phyloP scores from a whole-genome alignment of 2,888 invertebrate genomes.

The Tuberolachnus salignus region DNA sequence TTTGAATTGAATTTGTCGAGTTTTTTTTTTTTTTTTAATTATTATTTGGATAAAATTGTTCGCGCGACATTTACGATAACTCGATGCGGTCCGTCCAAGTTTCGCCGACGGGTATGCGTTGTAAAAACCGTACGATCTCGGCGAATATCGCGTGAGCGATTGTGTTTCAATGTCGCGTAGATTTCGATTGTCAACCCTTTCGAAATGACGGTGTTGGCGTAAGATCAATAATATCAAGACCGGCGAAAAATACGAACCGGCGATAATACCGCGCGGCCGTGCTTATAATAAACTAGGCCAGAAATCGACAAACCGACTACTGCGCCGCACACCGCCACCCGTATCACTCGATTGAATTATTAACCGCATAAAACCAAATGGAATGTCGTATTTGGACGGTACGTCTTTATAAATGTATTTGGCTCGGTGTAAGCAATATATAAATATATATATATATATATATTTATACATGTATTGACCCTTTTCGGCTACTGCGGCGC shows the following conservation, averaged over 20 bases:
- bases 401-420: background rate
- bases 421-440: background rate
- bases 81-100: too few species aligned
- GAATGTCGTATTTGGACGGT: background rate
- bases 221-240: background rate
- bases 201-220: background rate
- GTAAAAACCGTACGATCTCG: too few species aligned
- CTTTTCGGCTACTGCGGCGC: background rate
- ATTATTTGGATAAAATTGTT: too few species aligned
- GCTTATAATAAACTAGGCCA: constrained; percentile 1
- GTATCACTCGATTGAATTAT: background rate
- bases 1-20: too few species aligned
- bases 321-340: background rate
- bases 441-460: too few species aligned
- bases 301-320: background rate
- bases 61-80: too few species aligned
- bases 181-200: background rate
- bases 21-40: too few species aligned
- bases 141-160: too few species aligned
- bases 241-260: background rate
- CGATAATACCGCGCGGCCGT: background rate
- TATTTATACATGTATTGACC: background rate
- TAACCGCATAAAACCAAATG: background rate
- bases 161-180: too few species aligned
- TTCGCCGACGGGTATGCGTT: too few species aligned